Conservation (phyloP, 2,888 invertebrate species). For the Rhimphoctona megacephalus region DNA sequence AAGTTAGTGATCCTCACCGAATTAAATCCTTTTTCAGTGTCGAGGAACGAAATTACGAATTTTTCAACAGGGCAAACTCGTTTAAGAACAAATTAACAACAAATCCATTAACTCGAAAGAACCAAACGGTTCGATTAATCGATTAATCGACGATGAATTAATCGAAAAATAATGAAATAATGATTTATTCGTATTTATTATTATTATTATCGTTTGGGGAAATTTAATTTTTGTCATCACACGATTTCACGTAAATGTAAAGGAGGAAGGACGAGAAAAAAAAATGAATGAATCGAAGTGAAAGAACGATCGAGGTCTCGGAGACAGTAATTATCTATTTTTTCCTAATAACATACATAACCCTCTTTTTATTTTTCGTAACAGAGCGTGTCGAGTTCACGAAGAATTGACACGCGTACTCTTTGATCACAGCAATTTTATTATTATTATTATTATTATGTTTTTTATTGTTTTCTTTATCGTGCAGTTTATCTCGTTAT, state of each 20-base stretch:
- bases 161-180: not conserved
- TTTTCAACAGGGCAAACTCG: not conserved
- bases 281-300: not conserved
- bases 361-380: not conserved
- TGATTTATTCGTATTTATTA: not conserved
- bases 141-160: too few species aligned
- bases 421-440: conserved; percentile 3
- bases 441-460: not conserved
- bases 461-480: not conserved
- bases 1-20: not conserved
- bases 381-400: conserved; percentile 20
- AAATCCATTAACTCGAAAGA: not conserved
- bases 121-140: not conserved
- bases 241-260: not conserved
- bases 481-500: conserved; percentile 14
- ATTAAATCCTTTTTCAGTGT: conserved; percentile 38
- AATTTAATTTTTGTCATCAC: conserved; percentile 1
- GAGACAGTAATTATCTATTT: conserved; percentile 7
- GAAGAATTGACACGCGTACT: not conserved
- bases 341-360: conserved; percentile 10
- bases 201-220: not conserved
- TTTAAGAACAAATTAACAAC: not conserved
- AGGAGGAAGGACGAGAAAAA: not conserved
- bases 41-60: conserved; percentile 29
- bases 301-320: conserved; percentile 11